Percentiles rank a stretch among this genome's conserved stretches.
Evolutionary conservation across 2,888 invertebrate genomes (phyloP).

Genomic region (Xestia c-nigrum): DNA sequence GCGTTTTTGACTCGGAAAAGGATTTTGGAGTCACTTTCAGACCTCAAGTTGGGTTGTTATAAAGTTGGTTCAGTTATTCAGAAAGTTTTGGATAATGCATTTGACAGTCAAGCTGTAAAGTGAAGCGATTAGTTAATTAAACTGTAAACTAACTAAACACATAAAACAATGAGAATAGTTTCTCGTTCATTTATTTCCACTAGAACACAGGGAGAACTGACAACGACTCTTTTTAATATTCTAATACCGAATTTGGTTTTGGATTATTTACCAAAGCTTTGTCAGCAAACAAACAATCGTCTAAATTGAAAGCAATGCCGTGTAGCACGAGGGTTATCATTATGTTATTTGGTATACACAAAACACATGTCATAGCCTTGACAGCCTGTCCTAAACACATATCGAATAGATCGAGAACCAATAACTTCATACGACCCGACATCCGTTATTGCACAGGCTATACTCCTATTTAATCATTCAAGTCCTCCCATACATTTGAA

Average conservation of each 20-base stretch:
- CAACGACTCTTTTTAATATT: background rate
- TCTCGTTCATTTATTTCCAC: too few species aligned
- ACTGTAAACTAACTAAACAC: background rate
- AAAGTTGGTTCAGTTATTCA: slow-evolving; percentile 42
- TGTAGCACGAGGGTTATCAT: background rate
- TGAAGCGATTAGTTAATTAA: slow-evolving; percentile 15
- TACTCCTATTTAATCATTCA: slow-evolving; percentile 59
- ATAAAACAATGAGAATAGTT: background rate
- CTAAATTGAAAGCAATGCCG: background rate
- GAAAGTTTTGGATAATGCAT: slow-evolving; percentile 33
- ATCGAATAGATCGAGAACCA: slow-evolving; percentile 24
- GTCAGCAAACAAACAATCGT: background rate
- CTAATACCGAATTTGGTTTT: background rate
- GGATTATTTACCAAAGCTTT: background rate
- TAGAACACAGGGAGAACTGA: background rate
- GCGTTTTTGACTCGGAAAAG: slow-evolving; percentile 57
- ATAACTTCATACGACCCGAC: slow-evolving; percentile 33
- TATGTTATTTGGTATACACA: background rate
- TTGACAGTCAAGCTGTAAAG: slow-evolving; percentile 15
- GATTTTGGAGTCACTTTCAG: slow-evolving; percentile 49
- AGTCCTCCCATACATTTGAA: slow-evolving; percentile 46
- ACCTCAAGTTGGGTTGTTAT: slow-evolving; percentile 38
- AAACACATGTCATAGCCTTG: background rate
- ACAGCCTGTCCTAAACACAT: slow-evolving; percentile 17
- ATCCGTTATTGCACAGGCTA: slow-evolving; percentile 33